phyloP scores from a whole-genome alignment of 2,888 invertebrate genomes.

The Platycnemis pennipes region DNA sequence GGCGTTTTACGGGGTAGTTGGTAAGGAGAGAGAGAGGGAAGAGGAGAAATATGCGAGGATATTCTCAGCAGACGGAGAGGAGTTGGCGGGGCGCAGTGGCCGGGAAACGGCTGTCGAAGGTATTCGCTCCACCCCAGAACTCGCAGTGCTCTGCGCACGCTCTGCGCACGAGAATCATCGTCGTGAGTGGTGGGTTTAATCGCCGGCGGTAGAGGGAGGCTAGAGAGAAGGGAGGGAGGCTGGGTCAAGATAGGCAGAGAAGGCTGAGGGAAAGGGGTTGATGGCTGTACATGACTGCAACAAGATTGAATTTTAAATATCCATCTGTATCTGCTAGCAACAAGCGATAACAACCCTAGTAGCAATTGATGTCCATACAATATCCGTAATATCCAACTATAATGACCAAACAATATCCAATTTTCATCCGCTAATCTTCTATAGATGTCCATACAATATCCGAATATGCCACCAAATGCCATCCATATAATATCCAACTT shows the following conservation, averaged over 20 bases:
- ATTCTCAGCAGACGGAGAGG: background rate
- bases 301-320: too few relatives aligned
- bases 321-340: too few relatives aligned
- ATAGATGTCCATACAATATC: too few relatives aligned
- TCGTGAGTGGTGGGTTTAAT: slow-evolving; percentile 39
- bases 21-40: background rate
- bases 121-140: background rate
- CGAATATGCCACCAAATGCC: too few relatives aligned
- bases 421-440: too few relatives aligned
- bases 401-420: too few relatives aligned
- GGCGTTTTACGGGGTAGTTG: background rate
- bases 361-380: too few relatives aligned
- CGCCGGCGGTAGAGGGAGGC: background rate
- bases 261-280: too few relatives aligned
- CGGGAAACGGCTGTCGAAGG: slow-evolving; percentile 25
- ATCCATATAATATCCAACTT: too few relatives aligned
- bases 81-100: background rate
- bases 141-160: slow-evolving; percentile 7
- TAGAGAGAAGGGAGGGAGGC: background rate
- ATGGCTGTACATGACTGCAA: too few relatives aligned
- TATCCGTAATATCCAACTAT: too few relatives aligned
- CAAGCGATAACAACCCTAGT: too few relatives aligned
- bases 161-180: background rate
- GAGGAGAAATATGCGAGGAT: background rate
- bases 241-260: background rate